Evolutionary conservation across 1,140 invertebrate species (phyloP).

Genomic region (Drosophila carrolli): DNA sequence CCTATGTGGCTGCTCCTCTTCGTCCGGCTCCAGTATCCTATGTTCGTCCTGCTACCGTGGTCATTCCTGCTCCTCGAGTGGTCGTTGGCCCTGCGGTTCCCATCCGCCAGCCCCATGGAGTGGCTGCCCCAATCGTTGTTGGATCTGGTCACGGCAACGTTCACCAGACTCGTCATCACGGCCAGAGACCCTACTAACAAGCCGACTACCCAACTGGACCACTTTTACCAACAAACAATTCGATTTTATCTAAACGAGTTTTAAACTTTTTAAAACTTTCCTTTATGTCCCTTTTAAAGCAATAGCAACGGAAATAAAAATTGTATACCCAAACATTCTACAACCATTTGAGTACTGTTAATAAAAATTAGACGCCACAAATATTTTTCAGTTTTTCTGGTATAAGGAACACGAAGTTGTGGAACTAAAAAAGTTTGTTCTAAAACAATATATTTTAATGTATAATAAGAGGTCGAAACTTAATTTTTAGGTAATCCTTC

Average conservation of each 20-base stretch:
- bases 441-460: too few species aligned
- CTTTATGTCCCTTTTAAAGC: neutral
- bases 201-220: too few species aligned
- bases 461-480: too few species aligned
- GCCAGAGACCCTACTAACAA: slow-evolving; percentile 14
- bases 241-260: neutral
- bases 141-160: slow-evolving; percentile 5
- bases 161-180: slow-evolving; percentile 8
- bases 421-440: too few species aligned
- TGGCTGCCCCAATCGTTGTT: neutral
- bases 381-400: too few species aligned
- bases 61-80: slow-evolving; percentile 10
- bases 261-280: neutral
- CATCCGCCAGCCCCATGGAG: slow-evolving; percentile 9
- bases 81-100: slow-evolving; percentile 1
- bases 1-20: neutral
- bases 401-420: too few species aligned
- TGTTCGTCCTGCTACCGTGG: slow-evolving; percentile 3
- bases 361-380: too few species aligned
- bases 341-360: neutral
- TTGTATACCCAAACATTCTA: neutral
- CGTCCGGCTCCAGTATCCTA: neutral
- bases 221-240: neutral
- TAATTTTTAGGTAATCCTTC: too few species aligned
- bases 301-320: neutral